Conservation (phyloP, 2,888 invertebrate genomes). For the Netelia virgata region DNA sequence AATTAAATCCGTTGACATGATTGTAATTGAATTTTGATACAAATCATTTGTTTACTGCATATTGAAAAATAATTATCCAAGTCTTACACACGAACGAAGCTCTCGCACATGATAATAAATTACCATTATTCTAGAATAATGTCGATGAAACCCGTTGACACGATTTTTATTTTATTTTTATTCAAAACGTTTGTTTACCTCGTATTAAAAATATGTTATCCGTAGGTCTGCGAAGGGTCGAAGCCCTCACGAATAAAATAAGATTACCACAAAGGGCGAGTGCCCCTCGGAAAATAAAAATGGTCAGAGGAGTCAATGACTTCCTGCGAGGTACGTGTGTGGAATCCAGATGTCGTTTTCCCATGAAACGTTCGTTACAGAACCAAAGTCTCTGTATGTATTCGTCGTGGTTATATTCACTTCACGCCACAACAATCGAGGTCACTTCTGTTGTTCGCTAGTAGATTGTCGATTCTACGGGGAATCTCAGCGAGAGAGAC, state of each 20-base stretch:
- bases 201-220: too few species aligned
- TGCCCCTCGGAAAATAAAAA: background rate
- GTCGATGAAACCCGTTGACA: too few species aligned
- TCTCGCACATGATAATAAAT: too few species aligned
- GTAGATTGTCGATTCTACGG: background rate
- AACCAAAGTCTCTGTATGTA: background rate
- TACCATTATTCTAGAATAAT: too few species aligned
- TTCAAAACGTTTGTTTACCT: too few species aligned
- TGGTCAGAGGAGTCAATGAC: constrained; percentile 50
- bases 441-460: constrained; percentile 25
- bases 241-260: background rate
- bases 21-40: too few species aligned
- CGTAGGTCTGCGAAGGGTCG: too few species aligned
- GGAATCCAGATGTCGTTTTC: constrained; percentile 22
- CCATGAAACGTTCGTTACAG: constrained; percentile 28
- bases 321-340: constrained; percentile 34
- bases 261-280: background rate
- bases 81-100: too few species aligned
- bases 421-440: background rate
- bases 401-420: background rate
- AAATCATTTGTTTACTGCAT: too few species aligned
- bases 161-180: too few species aligned
- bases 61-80: too few species aligned
- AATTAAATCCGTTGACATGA: too few species aligned
- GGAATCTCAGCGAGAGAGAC: background rate